Base-by-base conservation (phyloP, 2,888 invertebrate species). In the Metalampra italica region DNA sequence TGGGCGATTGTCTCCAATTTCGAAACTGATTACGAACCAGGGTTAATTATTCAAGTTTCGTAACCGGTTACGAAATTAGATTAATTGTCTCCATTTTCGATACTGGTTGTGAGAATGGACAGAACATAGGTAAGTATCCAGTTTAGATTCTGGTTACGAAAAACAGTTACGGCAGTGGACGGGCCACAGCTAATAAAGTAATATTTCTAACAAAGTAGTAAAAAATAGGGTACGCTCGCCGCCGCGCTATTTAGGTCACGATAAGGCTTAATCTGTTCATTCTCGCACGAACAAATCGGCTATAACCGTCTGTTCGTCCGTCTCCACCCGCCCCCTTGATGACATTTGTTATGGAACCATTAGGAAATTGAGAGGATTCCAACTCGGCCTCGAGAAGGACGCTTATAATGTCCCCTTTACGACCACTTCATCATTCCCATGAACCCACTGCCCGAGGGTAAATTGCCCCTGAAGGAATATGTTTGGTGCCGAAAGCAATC, bases 301-400 rank as follows among this genome's bases (percentile, higher is more conserved):
- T 51, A 45, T 49, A 49, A 49, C 50, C 14, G 48, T 12, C 43
- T 52, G 52, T 59, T 14, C 14, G 15, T 39, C 39, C 39, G 55
- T 57, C 58, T 52, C 14, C 3, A 7, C n/a, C 36, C n/a, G 11
- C 12, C 15, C n/a, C 39, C 14, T 39, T 49, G 52, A 64, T 60
- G 71, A 68, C 66, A 69, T 69, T 70, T 62, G 57, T 68, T 67
- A 71, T 65, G 53, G 54, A 67, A 59, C 72, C 71, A 75, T 82
- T 77, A 77, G 62, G 68, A 68, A 69, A 81, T 78, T 74, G 75
- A 74, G 68, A 59, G 64, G 67, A 81, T 80, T 74, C 78, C 75
- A 67, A 55, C 62, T 46, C n/a, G n/a, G n/a, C 36, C 36, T n/a
- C 22, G 22, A 22, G n/a, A 36, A 36, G n/a, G n/a, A 36, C 36